Evolutionary conservation across 2,113 vertebrate genomes (phyloP).

Genomic region (Muscicapa adusta): DNA sequence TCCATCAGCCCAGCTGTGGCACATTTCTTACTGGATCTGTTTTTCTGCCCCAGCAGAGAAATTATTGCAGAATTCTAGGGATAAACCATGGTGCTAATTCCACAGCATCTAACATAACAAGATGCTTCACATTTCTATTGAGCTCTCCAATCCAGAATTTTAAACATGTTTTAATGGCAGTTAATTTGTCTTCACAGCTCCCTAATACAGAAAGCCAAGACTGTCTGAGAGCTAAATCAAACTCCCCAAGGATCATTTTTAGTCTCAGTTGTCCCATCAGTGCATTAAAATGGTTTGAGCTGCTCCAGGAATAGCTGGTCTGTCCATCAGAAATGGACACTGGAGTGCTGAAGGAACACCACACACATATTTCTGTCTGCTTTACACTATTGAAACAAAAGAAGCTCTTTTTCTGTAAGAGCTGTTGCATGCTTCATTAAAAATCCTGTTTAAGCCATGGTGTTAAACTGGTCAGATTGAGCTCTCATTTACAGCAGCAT

Average conservation of each 20-base stretch:
- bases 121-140: background rate
- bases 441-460: background rate
- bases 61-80: background rate
- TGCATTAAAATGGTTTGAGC: background rate
- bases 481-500: background rate
- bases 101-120: background rate
- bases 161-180: background rate
- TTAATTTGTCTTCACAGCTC: background rate
- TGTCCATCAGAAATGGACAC: background rate
- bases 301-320: background rate
- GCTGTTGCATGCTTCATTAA: background rate
- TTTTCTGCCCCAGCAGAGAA: background rate
- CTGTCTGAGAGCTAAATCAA: background rate
- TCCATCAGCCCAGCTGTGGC: background rate
- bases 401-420: background rate
- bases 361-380: background rate
- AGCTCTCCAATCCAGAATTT: background rate
- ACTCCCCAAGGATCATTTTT: background rate
- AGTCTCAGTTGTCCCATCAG: background rate
- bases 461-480: background rate
- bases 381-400: background rate
- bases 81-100: background rate
- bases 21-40: background rate
- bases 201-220: background rate
- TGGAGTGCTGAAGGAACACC: background rate